Conservation (phyloP, 2,888 invertebrate species). For the Pyralis farinalis region DNA sequence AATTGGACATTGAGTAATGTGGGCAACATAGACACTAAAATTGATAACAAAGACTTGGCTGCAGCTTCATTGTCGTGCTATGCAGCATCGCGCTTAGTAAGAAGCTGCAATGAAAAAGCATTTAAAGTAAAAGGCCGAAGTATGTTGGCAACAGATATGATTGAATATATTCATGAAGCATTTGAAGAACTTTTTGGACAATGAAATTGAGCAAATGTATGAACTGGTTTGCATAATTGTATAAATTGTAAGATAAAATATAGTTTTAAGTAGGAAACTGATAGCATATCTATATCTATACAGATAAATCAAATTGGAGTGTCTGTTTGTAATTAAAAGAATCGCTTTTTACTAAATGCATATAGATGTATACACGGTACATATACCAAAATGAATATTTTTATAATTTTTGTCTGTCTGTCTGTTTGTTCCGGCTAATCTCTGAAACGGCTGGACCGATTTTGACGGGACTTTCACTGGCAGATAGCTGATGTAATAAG, state of each 20-base stretch:
- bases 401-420: too few species aligned
- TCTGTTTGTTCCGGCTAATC: too few species aligned
- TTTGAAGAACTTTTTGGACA: conserved; percentile 79
- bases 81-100: conserved; percentile 90
- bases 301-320: too few species aligned
- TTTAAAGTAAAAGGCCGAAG: conserved; percentile 90
- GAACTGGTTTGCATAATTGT: neutral
- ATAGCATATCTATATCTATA: neutral
- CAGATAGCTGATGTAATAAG: too few species aligned
- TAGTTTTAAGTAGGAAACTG: neutral
- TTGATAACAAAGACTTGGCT: conserved; percentile 55
- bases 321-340: too few species aligned
- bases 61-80: conserved; percentile 88
- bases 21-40: conserved; percentile 33
- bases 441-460: too few species aligned
- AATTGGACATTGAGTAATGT: conserved; percentile 85
- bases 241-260: neutral
- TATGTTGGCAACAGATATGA: conserved; percentile 94
- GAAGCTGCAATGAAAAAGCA: conserved; percentile 90
- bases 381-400: too few species aligned
- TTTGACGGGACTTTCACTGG: too few species aligned
- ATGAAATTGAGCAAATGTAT: conserved; percentile 20
- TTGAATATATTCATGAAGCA: conserved; percentile 88
- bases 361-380: too few species aligned
- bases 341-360: too few species aligned